Base-by-base conservation (phyloP, 2,113 vertebrate species). In the Trichomycterus rosablanca region DNA sequence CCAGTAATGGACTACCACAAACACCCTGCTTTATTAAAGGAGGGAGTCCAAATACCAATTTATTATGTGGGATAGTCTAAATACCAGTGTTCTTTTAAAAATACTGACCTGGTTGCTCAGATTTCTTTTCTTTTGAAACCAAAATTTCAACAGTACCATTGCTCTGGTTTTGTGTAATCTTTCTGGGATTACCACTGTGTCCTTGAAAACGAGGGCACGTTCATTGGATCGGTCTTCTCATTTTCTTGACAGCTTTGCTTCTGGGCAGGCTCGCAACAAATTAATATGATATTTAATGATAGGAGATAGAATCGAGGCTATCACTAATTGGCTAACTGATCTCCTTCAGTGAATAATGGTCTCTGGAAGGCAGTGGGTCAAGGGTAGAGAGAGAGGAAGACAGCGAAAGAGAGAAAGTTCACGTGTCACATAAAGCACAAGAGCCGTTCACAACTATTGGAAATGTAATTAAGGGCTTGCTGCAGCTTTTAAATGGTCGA, bases 381-480 rank as follows among this genome's bases (percentile, higher is more conserved):
- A 11, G 76, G 79, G 74, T 66, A 54, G 64, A 65, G 75, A 80
- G 71, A 74, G 67, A 75, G 63, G 70, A 14, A 18, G 69, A 67
- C 66, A n/a, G 75, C 74, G 74, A 75, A 72, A 76, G 70, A 66
- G 60, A 71, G 15, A 49, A 67, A 70, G 73, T 63, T 20, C 35
- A 24, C 32, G 70, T 70, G 66, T 64, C 70, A 68, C 70, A 81
- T 83, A 78, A 80, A 82, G 83, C 76, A 73, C 63, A 64, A 40
- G 56, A 72, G 57, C 55, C 39, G 72, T 71, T 73, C 74, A 76
- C 71, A 78, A 80, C 75, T 79, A 84, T 83, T 75, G 83, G 76
- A 84, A 85, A 84, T 81, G 79, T 84, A 86, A 87, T 87, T 85
- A 85, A 79, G 75, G 72, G 57, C 77, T 44, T 69, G 79, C 74